Conservation (phyloP, 1,140 invertebrate species). For the Caenorhabditis latens region DNA sequence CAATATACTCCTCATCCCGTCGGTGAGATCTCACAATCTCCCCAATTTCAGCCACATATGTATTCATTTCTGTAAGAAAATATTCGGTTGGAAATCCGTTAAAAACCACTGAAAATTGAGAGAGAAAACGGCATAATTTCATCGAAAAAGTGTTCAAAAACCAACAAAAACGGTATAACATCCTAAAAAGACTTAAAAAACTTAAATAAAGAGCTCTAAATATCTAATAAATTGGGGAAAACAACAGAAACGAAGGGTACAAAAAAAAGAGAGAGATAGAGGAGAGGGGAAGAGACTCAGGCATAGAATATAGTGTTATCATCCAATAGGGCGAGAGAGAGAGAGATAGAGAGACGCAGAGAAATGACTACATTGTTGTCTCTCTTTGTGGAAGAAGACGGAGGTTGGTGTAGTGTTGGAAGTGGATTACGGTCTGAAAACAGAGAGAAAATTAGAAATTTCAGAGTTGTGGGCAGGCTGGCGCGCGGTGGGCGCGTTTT, state of each 20-base stretch:
- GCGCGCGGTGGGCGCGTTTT: too few relatives aligned
- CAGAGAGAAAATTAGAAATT: background rate
- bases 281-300: background rate
- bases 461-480: too few relatives aligned
- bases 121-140: background rate
- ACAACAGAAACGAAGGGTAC: background rate
- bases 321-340: background rate
- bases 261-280: too few relatives aligned
- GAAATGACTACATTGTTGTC: slow-evolving; percentile 22
- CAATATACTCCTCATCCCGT: slow-evolving; percentile 69
- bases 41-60: slow-evolving; percentile 66
- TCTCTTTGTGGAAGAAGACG: background rate
- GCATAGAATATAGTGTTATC: background rate
- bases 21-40: slow-evolving; percentile 67
- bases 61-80: slow-evolving; percentile 40
- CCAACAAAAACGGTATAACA: background rate
- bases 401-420: background rate
- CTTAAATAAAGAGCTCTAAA: background rate
- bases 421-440: background rate
- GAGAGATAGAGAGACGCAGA: background rate
- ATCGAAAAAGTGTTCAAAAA: slow-evolving; percentile 20
- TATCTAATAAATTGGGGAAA: background rate
- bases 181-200: slow-evolving; percentile 8
- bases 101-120: too few relatives aligned
- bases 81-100: background rate